A percentile compares a stretch with the other conserved stretches of the same genome.
phyloP scores from a whole-genome alignment of 2,113 vertebrate species.

The Malurus melanocephalus region DNA sequence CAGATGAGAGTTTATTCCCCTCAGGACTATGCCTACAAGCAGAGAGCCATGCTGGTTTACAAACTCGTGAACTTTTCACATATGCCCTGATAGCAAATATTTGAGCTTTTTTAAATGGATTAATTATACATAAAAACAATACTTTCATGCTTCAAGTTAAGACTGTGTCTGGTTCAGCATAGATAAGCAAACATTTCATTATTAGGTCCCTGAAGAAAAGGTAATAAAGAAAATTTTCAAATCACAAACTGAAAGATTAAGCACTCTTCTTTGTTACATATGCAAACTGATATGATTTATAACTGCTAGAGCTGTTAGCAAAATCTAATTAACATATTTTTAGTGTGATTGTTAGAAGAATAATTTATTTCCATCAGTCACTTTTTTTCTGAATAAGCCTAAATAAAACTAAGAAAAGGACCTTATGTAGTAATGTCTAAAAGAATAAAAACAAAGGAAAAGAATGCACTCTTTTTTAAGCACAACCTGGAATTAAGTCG shows the following conservation, averaged over 20 bases:
- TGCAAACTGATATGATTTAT: not conserved
- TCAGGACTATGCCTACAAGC: not conserved
- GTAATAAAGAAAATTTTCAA: not conserved
- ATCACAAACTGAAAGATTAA: not conserved
- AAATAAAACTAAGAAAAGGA: not conserved
- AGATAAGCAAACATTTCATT: not conserved
- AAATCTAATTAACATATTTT: not conserved
- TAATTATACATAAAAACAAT: not conserved
- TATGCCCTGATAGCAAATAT: not conserved
- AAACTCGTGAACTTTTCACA: not conserved
- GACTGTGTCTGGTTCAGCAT: not conserved
- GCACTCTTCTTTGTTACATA: not conserved
- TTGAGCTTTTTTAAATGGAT: not conserved
- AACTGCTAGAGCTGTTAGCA: not conserved
- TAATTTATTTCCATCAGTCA: not conserved
- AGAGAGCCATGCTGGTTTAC: rapidly evolving
- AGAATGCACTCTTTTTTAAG: not conserved
- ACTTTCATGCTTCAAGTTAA: not conserved
- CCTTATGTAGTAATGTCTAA: not conserved
- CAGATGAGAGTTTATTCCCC: not conserved
- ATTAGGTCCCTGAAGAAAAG: not conserved
- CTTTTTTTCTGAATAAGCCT: not conserved
- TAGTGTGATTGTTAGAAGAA: not conserved
- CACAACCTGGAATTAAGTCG: not conserved
- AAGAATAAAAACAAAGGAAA: not conserved